A percentile compares a stretch with the other conserved stretches of the same genome.
Conservation (phyloP, 2,888 invertebrate genomes). For the Zaprionus bogoriensis region DNA sequence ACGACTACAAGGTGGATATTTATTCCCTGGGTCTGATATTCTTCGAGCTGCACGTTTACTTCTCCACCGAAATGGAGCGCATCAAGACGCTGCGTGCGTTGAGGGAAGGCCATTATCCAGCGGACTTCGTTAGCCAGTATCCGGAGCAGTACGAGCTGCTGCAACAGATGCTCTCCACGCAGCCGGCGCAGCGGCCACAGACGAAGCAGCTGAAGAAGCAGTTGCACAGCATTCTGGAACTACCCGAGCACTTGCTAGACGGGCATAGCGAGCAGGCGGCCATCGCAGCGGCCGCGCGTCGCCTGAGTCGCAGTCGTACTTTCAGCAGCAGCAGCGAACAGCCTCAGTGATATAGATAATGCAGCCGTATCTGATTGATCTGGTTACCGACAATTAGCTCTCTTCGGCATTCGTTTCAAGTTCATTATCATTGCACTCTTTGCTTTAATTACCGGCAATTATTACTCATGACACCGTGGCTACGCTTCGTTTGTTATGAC, state of each 20-base stretch:
- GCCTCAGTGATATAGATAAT: slow-evolving; percentile 36
- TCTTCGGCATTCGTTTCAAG: slow-evolving; percentile 8
- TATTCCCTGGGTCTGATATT: slow-evolving; percentile 96
- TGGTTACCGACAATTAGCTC: neutral
- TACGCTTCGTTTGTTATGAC: slow-evolving; percentile 21
- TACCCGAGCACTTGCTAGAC: slow-evolving; percentile 66
- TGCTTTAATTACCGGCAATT: slow-evolving; percentile 16
- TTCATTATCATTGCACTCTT: no score
- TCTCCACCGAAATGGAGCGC: slow-evolving; percentile 95
- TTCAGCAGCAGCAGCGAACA: slow-evolving; percentile 72
- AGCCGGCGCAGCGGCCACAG: slow-evolving; percentile 89
- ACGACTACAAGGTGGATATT: slow-evolving; percentile 96
- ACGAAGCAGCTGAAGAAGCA: slow-evolving; percentile 86
- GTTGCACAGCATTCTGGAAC: slow-evolving; percentile 68
- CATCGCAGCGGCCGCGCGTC: slow-evolving; percentile 62
- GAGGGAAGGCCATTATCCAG: slow-evolving; percentile 88
- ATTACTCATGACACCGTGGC: slow-evolving; percentile 32
- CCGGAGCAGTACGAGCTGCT: slow-evolving; percentile 89
- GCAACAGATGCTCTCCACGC: slow-evolving; percentile 89
- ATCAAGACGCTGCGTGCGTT: slow-evolving; percentile 87
- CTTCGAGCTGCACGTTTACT: slow-evolving; percentile 95
- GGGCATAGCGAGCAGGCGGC: slow-evolving; percentile 58
- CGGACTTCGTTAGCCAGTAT: slow-evolving; percentile 86
- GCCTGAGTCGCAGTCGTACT: slow-evolving; percentile 73
- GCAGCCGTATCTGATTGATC: neutral